Percentiles rank a stretch among this genome's conserved stretches.
Conservation (phyloP, 2,888 invertebrate genomes). For the Dryocosmus kuriphilus region DNA sequence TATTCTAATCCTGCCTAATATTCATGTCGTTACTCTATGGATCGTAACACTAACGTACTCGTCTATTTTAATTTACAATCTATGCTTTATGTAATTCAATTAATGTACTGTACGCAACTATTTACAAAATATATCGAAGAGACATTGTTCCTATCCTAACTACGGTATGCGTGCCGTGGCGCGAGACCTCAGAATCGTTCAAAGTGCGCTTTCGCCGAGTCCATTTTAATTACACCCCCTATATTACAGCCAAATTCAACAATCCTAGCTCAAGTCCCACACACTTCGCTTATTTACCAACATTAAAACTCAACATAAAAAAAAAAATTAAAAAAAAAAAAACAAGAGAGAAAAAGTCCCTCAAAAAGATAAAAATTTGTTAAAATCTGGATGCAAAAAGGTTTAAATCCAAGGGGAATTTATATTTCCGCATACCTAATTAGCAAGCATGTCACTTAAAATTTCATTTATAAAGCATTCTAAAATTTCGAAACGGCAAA, state of each 20-base stretch:
- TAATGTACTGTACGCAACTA: conserved; percentile 64
- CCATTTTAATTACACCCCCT: conserved; percentile 70
- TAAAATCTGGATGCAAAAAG: conserved; percentile 54
- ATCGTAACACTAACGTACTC: conserved; percentile 65
- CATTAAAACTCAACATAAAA: conserved; percentile 44
- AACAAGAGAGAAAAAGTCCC: conserved; percentile 29
- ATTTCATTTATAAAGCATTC: not conserved
- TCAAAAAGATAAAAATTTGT: conserved; percentile 46
- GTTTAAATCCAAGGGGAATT: not conserved
- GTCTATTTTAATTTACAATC: conserved; percentile 45
- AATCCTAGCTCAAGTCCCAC: conserved; percentile 73
- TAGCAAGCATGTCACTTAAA: not conserved
- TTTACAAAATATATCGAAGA: conserved; percentile 74
- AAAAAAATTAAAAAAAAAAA: conserved; percentile 26
- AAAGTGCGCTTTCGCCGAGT: conserved; percentile 68
- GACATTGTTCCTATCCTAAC: conserved; percentile 73
- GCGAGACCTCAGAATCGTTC: conserved; percentile 67
- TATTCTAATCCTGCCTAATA: conserved; percentile 69
- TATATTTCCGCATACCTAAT: too few species aligned
- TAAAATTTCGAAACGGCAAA: not conserved
- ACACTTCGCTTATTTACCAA: conserved; percentile 53
- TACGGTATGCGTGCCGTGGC: conserved; percentile 73
- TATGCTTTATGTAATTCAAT: conserved; percentile 62
- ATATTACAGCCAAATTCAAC: conserved; percentile 77
- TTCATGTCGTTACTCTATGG: conserved; percentile 61